phyloP scores from a whole-genome alignment of 2,797 vertebrate genomes.

The Gymnoscopelus microlampas region DNA sequence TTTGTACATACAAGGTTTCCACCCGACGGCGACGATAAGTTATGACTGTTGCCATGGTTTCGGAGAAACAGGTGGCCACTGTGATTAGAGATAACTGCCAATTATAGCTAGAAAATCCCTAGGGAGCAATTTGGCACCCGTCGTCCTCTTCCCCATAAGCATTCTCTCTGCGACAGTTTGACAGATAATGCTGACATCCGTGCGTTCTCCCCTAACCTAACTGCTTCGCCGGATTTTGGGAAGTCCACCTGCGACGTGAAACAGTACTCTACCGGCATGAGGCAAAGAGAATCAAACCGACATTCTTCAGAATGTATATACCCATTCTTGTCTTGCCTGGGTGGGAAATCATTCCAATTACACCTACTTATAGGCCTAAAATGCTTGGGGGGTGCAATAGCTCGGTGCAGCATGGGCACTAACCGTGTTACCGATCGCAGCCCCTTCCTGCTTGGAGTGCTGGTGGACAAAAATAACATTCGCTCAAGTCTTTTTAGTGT shows the following conservation, averaged over 20 bases:
- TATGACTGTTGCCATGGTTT: constrained; percentile 65
- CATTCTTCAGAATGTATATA: not conserved
- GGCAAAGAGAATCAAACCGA: not conserved
- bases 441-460: constrained; percentile 31
- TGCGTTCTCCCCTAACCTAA: constrained; percentile 25
- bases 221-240: constrained; percentile 22
- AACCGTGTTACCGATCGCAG: constrained; percentile 32
- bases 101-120: constrained; percentile 65
- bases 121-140: constrained; percentile 61
- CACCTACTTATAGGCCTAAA: no score
- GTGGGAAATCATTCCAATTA: no score
- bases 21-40: constrained; percentile 33
- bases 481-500: constrained; percentile 18
- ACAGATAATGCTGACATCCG: constrained; percentile 48
- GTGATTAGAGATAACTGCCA: constrained; percentile 76
- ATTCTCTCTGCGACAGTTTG: constrained; percentile 33
- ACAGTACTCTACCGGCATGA: not conserved
- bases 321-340: not conserved
- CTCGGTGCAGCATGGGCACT: constrained; percentile 27
- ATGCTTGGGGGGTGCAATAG: not conserved
- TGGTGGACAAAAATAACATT: not conserved
- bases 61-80: constrained; percentile 73
- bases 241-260: not conserved
- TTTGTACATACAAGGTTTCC: no score
- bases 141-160: constrained; percentile 32